Base-by-base conservation (phyloP, 2,888 invertebrate genomes). In the Xestia rhomboidea region DNA sequence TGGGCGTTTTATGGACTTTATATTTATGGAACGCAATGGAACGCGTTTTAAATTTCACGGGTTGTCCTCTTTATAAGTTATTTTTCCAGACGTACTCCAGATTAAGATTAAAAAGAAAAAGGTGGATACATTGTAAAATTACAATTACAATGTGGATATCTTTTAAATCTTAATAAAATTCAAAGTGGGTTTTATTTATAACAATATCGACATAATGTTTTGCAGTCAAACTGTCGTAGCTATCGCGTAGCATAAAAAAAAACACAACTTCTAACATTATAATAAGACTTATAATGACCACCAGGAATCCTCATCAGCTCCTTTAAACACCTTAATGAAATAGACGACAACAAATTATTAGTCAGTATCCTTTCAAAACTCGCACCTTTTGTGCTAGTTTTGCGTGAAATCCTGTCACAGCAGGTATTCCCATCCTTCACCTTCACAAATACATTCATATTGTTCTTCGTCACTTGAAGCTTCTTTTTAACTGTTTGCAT, bases 1-100 rank as follows among this genome's bases (percentile, higher is more conserved):
- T 92, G 90, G 90, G 81, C 83, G 77, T 91, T 92, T 92, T 89
- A 88, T 90, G 83, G 80, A 67, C 71, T 85, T 84, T 81, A 82
- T 85, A 89, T 90, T 90, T 91, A 82, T 84, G 85, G 81, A 82
- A 89, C 84, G 85, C 84, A 86, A 80, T 79, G 68, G 66, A 73
- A 78, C 78, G 77, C 54, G 66, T 84, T 70, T 82, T 41, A 81
- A 84, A 80, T 74, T 76, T 84, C 75, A 77, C 67, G 63, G 68
- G 11, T 70, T 46, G 63, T 64, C 38, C 44, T 73, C 24, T 46
- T 77, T 72, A n/a, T 72, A 51, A 38, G 13, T 70, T 76, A 68
- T 63, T 63, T 72, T 60, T 70, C 57, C 69, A 73, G 76, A 64
- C 24, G 24, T 46, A n/a, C n/a, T n/a, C n/a, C n/a, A n/a, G n/a